A percentile compares a stretch with the other conserved stretches of the same genome.
Conservation (phyloP, 2,113 vertebrate species). For the Rhinogobius similis region DNA sequence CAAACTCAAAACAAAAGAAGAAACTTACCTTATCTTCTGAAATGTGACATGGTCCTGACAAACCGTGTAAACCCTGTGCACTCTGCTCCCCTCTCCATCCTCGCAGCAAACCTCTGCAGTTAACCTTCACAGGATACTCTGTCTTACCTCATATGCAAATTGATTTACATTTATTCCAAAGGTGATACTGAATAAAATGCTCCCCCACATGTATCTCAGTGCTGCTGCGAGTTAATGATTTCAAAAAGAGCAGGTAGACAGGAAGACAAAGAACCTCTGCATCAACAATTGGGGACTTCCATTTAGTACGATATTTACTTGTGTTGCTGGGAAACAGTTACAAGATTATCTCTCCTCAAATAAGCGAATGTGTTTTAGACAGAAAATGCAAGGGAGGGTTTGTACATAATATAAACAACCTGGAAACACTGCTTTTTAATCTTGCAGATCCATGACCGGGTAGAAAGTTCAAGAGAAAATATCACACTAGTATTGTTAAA, state of each 20-base stretch:
- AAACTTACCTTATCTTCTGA: not conserved
- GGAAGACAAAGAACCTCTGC: not conserved
- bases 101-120: constrained; percentile 2
- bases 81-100: too few species aligned
- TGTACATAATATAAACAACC: too few species aligned
- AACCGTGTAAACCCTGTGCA: too few species aligned
- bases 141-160: constrained; percentile 40
- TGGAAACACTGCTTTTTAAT: too few species aligned
- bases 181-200: not conserved
- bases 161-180: not conserved
- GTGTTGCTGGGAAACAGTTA: not conserved
- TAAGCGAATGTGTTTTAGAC: not conserved
- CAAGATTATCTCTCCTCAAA: not conserved
- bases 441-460: too few species aligned
- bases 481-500: too few species aligned
- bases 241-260: not conserved
- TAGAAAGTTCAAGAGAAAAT: too few species aligned
- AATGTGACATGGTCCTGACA: too few species aligned
- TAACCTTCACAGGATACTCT: not conserved
- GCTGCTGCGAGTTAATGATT: constrained; percentile 3
- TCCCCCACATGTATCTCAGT: not conserved
- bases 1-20: not conserved
- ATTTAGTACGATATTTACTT: too few species aligned
- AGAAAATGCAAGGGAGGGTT: too few species aligned
- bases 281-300: too few species aligned